Conservation (phyloP, 1,140 invertebrate genomes). For the Eumaeus atala region DNA sequence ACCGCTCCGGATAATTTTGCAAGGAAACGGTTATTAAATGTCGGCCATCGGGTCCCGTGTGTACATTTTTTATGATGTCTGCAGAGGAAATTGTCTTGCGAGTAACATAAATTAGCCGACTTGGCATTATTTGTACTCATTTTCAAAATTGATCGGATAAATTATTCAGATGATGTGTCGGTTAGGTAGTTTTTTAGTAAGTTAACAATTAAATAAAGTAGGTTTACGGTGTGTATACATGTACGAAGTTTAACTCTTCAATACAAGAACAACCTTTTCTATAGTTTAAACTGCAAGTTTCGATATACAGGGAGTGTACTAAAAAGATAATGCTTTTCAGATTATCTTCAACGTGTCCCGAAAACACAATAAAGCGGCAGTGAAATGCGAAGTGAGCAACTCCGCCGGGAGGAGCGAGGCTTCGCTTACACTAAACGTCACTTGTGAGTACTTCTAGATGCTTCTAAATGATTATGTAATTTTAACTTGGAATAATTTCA, state of each 20-base stretch:
- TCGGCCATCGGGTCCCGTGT: too few relatives aligned
- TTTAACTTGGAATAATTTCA: not conserved
- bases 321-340: slow-evolving; percentile 38
- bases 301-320: slow-evolving; percentile 9
- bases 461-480: not conserved
- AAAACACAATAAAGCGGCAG: slow-evolving; percentile 87
- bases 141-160: too few relatives aligned
- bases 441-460: slow-evolving; percentile 80
- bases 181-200: too few relatives aligned
- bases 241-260: too few relatives aligned
- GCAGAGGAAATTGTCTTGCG: too few relatives aligned
- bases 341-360: slow-evolving; percentile 87
- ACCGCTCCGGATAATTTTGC: not conserved
- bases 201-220: too few relatives aligned
- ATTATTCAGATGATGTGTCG: too few relatives aligned
- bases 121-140: too few relatives aligned
- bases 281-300: not conserved
- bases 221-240: too few relatives aligned
- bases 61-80: too few relatives aligned
- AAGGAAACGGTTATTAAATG: not conserved
- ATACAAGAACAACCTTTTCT: slow-evolving; percentile 1
- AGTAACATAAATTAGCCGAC: too few relatives aligned
- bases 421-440: slow-evolving; percentile 88
- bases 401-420: slow-evolving; percentile 91
- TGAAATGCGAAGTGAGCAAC: slow-evolving; percentile 95